Conservation (phyloP, 2,113 vertebrate genomes). For the Atherinomorus stipes region DNA sequence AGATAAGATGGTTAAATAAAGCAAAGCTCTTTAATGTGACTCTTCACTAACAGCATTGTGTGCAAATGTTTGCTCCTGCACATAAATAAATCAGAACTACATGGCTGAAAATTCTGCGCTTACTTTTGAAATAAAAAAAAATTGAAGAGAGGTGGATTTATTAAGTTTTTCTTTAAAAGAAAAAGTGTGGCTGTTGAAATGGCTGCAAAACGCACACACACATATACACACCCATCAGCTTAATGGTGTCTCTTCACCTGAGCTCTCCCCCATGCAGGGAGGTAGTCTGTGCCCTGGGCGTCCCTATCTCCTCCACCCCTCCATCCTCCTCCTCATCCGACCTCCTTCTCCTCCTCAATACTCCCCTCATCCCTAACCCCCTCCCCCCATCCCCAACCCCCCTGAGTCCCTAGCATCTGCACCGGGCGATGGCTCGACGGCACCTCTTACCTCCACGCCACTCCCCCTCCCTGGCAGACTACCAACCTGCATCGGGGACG, state of each 20-base stretch:
- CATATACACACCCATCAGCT: slow-evolving; percentile 42
- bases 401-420: slow-evolving; percentile 76
- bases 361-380: slow-evolving; percentile 31
- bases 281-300: slow-evolving; percentile 82
- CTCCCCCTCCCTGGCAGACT: slow-evolving; percentile 83
- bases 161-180: neutral
- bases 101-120: slow-evolving; percentile 20
- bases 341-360: slow-evolving; percentile 29
- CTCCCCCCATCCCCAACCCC: slow-evolving; percentile 33
- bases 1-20: neutral
- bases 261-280: slow-evolving; percentile 87
- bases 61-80: slow-evolving; percentile 48
- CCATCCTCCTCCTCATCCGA: slow-evolving; percentile 12
- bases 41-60: slow-evolving; percentile 53
- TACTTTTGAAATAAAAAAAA: slow-evolving; percentile 6
- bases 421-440: slow-evolving; percentile 78
- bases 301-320: slow-evolving; percentile 50
- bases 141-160: slow-evolving; percentile 5
- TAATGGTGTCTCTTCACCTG: slow-evolving; percentile 84
- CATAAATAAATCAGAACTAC: slow-evolving; percentile 62
- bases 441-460: slow-evolving; percentile 84
- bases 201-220: slow-evolving; percentile 16
- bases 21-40: slow-evolving; percentile 22
- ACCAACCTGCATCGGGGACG: slow-evolving; percentile 85
- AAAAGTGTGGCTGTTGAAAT: slow-evolving; percentile 10